Percentiles rank a stretch among this genome's conserved stretches.
Conservation (phyloP, 2,888 invertebrate genomes). For the Ischnus inquisitorius region DNA sequence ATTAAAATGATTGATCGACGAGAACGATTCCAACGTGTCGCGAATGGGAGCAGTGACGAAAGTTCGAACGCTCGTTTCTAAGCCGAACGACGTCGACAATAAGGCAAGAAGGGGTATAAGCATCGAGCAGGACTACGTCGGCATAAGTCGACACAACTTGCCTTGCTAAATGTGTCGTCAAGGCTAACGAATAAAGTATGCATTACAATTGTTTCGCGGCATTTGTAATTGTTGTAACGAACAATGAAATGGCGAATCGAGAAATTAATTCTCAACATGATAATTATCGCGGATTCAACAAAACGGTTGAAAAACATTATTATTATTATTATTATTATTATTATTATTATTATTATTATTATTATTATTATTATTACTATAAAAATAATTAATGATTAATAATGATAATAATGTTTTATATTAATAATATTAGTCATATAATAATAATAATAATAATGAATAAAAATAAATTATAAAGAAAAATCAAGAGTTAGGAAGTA, state of each 20-base stretch:
- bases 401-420: no score
- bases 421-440: no score
- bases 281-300: no score
- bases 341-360: no score
- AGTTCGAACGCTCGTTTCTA: neutral
- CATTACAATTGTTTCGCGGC: neutral
- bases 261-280: no score
- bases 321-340: no score
- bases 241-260: no score
- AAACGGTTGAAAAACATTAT: no score
- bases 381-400: no score
- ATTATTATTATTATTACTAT: no score
- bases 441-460: neutral
- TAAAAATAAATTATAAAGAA: neutral
- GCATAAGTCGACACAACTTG: conserved; percentile 5
- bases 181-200: neutral
- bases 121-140: neutral
- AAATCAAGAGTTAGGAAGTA: neutral
- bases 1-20: neutral
- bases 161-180: neutral
- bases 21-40: neutral
- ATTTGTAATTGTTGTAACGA: no score
- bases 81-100: neutral
- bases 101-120: neutral
- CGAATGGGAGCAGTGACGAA: neutral